A percentile compares a stretch with the other conserved stretches of the same genome.
Conservation (phyloP, 2,888 invertebrate genomes). For the Actias luna region DNA sequence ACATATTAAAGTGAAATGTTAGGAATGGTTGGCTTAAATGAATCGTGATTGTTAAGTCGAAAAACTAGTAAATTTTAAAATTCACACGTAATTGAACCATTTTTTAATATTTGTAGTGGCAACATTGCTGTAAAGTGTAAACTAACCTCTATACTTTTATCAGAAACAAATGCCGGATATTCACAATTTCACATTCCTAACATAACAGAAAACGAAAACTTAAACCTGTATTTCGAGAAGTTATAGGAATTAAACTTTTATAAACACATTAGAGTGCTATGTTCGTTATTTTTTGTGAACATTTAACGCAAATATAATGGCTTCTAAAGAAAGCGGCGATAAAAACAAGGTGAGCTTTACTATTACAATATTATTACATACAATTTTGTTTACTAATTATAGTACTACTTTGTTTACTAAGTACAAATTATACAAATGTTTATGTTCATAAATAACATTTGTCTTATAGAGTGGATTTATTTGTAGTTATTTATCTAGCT, state of each 20-base stretch:
- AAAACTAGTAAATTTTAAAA: too few species aligned
- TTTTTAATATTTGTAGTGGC: too few species aligned
- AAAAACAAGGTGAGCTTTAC: slow-evolving; percentile 57
- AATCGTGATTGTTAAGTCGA: too few species aligned
- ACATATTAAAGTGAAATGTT: too few species aligned
- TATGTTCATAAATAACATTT: too few species aligned
- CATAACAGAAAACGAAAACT: too few species aligned
- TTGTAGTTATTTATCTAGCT: too few species aligned
- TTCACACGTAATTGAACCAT: too few species aligned
- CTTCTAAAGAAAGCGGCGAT: slow-evolving; percentile 70
- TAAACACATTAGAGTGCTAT: not conserved
- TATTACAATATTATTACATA: not conserved
- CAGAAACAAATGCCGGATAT: not conserved
- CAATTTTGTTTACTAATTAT: not conserved
- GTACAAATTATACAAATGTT: too few species aligned
- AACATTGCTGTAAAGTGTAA: not conserved
- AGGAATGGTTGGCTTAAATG: too few species aligned
- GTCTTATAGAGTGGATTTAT: too few species aligned
- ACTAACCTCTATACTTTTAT: slow-evolving; percentile 10
- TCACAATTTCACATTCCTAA: not conserved
- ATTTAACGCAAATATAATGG: slow-evolving; percentile 43
- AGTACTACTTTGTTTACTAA: too few species aligned
- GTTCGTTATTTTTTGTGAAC: slow-evolving; percentile 16
- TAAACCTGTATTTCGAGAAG: not conserved
- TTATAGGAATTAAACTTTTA: not conserved